Percentiles rank a stretch among this genome's conserved stretches.
These are phyloP conservation scores for Exocentrus adspersus DNA, from an alignment of 2,888 invertebrate species.

Conservation along the genomic window DNA sequence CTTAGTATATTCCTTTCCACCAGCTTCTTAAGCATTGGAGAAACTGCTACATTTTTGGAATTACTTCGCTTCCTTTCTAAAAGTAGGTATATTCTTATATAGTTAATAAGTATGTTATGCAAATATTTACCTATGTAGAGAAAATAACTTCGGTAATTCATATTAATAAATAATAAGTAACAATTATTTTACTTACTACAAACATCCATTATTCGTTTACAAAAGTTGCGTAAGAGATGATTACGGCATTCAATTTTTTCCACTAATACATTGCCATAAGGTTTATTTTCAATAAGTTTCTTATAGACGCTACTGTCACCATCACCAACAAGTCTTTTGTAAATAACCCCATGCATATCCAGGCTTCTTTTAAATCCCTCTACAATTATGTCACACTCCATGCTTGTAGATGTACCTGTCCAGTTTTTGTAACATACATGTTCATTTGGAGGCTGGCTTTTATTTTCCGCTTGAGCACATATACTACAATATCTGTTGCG, in stretches of 20 bases:
- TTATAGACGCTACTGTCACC: slow-evolving; percentile 55
- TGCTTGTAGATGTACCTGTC: slow-evolving; percentile 48
- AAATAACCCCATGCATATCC: slow-evolving; percentile 49
- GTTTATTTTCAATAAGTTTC: slow-evolving; percentile 42
- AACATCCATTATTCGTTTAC: slow-evolving; percentile 11
- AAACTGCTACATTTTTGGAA: slow-evolving; percentile 10
- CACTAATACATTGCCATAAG: slow-evolving; percentile 41
- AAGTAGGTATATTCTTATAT: not conserved
- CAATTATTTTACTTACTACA: not conserved
- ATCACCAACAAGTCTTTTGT: slow-evolving; percentile 52
- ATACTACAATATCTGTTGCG: slow-evolving; percentile 52
- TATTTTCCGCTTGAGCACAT: slow-evolving; percentile 44
- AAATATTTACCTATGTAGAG: not conserved
- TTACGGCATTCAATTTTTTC: slow-evolving; percentile 52
- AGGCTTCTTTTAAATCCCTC: slow-evolving; percentile 51
- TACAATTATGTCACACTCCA: slow-evolving; percentile 53
- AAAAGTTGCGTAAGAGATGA: slow-evolving; percentile 28
- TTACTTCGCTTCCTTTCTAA: slow-evolving; percentile 6
- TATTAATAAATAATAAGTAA: not conserved
- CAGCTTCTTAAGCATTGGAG: not conserved
- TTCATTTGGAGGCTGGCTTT: slow-evolving; percentile 21
- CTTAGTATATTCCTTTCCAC: not conserved
- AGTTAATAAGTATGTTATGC: not conserved
- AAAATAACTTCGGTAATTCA: not conserved
- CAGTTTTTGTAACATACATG: slow-evolving; percentile 55